Conservation (phyloP, 2,888 invertebrate species). For the Dasysyrphus tricinctus region DNA sequence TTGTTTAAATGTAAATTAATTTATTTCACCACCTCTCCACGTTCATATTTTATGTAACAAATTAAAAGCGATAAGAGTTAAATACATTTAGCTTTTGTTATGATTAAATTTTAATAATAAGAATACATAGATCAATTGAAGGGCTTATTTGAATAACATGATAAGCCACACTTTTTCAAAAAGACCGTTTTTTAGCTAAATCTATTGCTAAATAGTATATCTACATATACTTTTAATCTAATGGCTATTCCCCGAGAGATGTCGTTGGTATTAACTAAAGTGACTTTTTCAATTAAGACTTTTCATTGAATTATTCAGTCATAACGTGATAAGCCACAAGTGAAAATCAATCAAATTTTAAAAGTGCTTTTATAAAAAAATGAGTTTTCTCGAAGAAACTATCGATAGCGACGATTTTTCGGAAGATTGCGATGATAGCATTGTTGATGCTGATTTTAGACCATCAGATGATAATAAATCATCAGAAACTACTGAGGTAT, state of each 20-base stretch:
- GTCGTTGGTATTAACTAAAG: neutral
- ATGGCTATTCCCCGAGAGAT: neutral
- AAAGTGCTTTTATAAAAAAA: slow-evolving; percentile 2
- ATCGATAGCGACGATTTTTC: slow-evolving; percentile 2
- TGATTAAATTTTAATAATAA: too few species aligned
- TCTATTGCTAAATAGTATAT: neutral
- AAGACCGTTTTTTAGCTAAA: neutral
- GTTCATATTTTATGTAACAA: too few species aligned
- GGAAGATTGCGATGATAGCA: neutral
- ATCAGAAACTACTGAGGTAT: too few species aligned
- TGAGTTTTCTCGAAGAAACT: neutral
- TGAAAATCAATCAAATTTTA: neutral
- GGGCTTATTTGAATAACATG: neutral
- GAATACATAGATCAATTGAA: too few species aligned
- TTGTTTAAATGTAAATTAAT: too few species aligned
- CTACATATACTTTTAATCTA: neutral
- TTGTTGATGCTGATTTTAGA: slow-evolving; percentile 1
- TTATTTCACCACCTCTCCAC: too few species aligned
- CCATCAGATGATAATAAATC: too few species aligned
- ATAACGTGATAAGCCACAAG: slow-evolving; percentile 4
- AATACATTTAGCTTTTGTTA: too few species aligned
- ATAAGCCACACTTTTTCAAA: neutral
- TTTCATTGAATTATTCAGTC: neutral
- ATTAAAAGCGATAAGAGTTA: too few species aligned
- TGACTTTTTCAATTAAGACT: neutral